Percentiles rank a stretch among this genome's conserved stretches.
phyloP scores from a whole-genome alignment of 1,140 invertebrate genomes.

The Pogonus chalceus region DNA sequence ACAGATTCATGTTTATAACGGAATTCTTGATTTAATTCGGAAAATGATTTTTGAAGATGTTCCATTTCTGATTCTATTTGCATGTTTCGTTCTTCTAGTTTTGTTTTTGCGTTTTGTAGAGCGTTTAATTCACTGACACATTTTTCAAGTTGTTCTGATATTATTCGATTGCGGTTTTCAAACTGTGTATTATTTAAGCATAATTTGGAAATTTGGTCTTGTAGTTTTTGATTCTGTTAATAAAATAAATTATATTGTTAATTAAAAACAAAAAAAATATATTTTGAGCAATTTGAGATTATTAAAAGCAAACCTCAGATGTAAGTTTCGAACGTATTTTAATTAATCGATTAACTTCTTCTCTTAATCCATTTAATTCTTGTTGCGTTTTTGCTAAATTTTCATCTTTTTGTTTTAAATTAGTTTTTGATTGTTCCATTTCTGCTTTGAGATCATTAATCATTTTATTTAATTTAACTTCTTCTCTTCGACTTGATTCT shows the following conservation, averaged over 20 bases:
- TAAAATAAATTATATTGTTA: too few species aligned
- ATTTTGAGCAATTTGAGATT: too few species aligned
- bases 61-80: not conserved
- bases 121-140: not conserved
- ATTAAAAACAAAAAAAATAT: too few species aligned
- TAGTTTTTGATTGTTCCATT: not conserved
- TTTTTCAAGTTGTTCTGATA: conserved; percentile 2
- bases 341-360: conserved; percentile 1
- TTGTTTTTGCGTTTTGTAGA: not conserved
- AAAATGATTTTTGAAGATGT: conserved; percentile 28
- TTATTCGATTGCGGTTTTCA: not conserved
- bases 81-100: not conserved
- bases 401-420: not conserved
- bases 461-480: not conserved
- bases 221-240: conserved; percentile 6
- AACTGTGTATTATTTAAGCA: not conserved
- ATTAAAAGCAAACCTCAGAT: not conserved
- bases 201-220: not conserved
- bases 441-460: not conserved
- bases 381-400: not conserved
- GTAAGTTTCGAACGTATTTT: not conserved
- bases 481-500: not conserved
- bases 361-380: not conserved
- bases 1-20: not conserved
- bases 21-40: not conserved